phyloP scores from a whole-genome alignment of 2,888 invertebrate genomes.

The Hydroisotoma schaefferi region DNA sequence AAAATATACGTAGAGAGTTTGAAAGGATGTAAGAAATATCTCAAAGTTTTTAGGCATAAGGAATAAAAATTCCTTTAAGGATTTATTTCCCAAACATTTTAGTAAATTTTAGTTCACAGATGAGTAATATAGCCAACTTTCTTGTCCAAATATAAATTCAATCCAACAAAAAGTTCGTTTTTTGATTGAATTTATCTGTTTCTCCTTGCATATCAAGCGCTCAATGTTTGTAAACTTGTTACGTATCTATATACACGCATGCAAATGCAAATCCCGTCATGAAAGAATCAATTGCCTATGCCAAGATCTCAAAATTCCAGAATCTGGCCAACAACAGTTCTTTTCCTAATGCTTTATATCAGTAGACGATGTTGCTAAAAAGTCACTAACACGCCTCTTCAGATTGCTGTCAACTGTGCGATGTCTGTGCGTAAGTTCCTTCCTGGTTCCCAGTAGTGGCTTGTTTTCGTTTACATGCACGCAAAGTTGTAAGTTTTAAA shows the following conservation, averaged over 20 bases:
- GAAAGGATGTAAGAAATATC: too few relatives aligned
- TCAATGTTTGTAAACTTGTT: not conserved
- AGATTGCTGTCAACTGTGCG: not conserved
- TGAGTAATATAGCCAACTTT: too few relatives aligned
- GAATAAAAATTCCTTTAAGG: too few relatives aligned
- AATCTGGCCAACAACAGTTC: conserved; percentile 30
- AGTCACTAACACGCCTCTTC: not conserved
- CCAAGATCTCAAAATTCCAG: conserved; percentile 15
- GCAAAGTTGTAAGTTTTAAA: too few relatives aligned
- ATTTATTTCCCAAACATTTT: too few relatives aligned
- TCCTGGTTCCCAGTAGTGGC: not conserved
- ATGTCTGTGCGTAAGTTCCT: not conserved
- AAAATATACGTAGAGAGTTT: too few relatives aligned
- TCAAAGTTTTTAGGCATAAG: too few relatives aligned
- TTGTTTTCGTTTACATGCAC: too few relatives aligned
- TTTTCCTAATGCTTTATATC: not conserved
- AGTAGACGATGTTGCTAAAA: not conserved
- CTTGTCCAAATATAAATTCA: too few relatives aligned
- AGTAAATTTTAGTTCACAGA: too few relatives aligned
- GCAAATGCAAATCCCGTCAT: not conserved
- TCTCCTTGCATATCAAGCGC: not conserved
- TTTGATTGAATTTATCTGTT: not conserved
- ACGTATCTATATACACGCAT: not conserved
- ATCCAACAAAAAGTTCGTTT: too few relatives aligned
- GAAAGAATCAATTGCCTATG: conserved; percentile 8